A percentile compares a stretch with the other conserved stretches of the same genome.
Conservation (phyloP, 2,888 invertebrate genomes). For the Eubasilissa splendida region DNA sequence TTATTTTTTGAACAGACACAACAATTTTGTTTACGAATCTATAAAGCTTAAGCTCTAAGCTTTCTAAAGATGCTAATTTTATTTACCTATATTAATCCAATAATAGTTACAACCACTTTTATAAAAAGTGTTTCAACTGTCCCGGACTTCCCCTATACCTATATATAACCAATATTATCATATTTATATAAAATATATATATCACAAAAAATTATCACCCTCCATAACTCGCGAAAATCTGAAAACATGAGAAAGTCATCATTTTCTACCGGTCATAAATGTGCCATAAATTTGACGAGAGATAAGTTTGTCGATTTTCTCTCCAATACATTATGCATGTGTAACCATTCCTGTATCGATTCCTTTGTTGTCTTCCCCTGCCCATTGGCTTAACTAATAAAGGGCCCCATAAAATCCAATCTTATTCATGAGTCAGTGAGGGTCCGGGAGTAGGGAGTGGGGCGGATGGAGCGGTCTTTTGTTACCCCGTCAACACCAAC, state of each 20-base stretch:
- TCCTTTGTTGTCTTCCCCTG: constrained; percentile 27
- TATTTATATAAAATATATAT: too few species aligned
- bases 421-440: constrained; percentile 34
- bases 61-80: too few species aligned
- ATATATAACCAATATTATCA: too few species aligned
- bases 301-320: constrained; percentile 1
- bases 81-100: too few species aligned
- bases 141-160: too few species aligned
- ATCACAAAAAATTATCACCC: constrained; percentile 4
- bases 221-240: neutral
- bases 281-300: neutral
- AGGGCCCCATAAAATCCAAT: constrained; percentile 41
- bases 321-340: constrained; percentile 11
- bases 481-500: neutral
- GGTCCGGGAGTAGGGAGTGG: neutral
- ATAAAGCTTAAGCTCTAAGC: too few species aligned
- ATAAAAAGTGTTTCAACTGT: too few species aligned
- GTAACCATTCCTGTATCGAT: constrained; percentile 30
- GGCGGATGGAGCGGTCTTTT: neutral
- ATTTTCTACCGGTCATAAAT: constrained; percentile 10
- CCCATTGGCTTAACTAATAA: constrained; percentile 29
- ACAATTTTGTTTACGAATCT: too few species aligned
- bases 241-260: constrained; percentile 13
- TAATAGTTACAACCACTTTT: too few species aligned
- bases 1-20: too few species aligned